Conservation (phyloP, 1,140 invertebrate species). For the Asbolus verrucosus region DNA sequence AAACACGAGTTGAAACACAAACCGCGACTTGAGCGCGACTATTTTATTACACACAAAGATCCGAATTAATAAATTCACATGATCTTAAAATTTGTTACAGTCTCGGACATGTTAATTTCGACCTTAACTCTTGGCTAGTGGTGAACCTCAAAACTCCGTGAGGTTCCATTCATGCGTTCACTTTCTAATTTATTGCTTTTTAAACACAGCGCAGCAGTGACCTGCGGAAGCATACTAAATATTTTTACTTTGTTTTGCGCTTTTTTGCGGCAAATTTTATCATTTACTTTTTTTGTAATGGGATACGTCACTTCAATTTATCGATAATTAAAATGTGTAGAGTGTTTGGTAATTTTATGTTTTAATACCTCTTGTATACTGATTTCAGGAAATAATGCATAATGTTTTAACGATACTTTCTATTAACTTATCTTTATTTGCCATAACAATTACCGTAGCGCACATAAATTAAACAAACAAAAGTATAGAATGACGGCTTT, state of each 20-base stretch:
- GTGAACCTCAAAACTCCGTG: constrained; percentile 34
- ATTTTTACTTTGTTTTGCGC: too few species aligned
- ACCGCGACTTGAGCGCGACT: constrained; percentile 1
- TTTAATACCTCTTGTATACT: too few species aligned
- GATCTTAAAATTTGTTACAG: constrained; percentile 34
- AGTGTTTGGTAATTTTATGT: too few species aligned
- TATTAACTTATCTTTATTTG: constrained; percentile 1
- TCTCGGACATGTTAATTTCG: constrained; percentile 29
- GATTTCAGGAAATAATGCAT: too few species aligned
- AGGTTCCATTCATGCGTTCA: constrained; percentile 18
- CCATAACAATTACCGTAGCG: neutral
- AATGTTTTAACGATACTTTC: neutral
- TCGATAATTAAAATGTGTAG: too few species aligned
- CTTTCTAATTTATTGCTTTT: constrained; percentile 31
- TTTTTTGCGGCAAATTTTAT: too few species aligned
- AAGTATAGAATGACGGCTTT: neutral
- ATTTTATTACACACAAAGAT: constrained; percentile 28
- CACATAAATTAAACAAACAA: neutral
- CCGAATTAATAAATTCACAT: constrained; percentile 20
- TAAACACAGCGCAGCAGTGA: neutral
- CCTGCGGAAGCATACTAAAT: too few species aligned
- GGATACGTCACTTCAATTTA: too few species aligned
- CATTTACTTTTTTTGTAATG: too few species aligned
- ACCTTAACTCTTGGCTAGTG: constrained; percentile 29
- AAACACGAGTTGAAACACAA: constrained; percentile 28